Evolutionary conservation across 2,113 vertebrate genomes (phyloP).

Genomic region (Varanus komodoensis): DNA sequence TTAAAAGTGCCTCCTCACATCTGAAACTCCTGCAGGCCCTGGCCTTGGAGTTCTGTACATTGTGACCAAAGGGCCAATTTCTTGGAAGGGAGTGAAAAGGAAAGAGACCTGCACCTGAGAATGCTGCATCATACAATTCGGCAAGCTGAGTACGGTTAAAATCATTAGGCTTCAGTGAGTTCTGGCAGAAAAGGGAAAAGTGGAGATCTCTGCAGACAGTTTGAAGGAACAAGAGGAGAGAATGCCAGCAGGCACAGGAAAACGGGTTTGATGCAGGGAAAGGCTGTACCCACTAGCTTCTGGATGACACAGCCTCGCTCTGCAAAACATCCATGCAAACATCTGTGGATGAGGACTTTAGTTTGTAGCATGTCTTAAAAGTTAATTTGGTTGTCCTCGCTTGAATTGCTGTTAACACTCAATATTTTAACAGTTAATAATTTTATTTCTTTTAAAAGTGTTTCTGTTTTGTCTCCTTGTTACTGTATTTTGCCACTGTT

Average conservation of each 20-base stretch:
- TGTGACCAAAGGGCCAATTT: background rate
- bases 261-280: background rate
- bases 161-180: background rate
- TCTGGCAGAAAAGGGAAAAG: background rate
- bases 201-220: background rate
- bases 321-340: too few species aligned
- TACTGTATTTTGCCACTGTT: too few species aligned
- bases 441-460: too few species aligned
- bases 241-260: background rate
- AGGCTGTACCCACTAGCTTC: background rate
- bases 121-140: background rate
- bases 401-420: too few species aligned
- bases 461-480: too few species aligned
- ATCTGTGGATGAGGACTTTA: too few species aligned
- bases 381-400: background rate
- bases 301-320: background rate
- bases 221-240: background rate
- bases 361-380: background rate
- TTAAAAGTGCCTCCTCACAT: background rate
- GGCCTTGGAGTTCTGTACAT: background rate
- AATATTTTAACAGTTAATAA: too few species aligned
- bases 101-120: background rate
- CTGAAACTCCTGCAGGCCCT: background rate
- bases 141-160: background rate
- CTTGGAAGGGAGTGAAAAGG: background rate